These are phyloP conservation scores for Drosophila subquinaria DNA, from an alignment of 2,888 invertebrate genomes.

Conservation along the genomic window DNA sequence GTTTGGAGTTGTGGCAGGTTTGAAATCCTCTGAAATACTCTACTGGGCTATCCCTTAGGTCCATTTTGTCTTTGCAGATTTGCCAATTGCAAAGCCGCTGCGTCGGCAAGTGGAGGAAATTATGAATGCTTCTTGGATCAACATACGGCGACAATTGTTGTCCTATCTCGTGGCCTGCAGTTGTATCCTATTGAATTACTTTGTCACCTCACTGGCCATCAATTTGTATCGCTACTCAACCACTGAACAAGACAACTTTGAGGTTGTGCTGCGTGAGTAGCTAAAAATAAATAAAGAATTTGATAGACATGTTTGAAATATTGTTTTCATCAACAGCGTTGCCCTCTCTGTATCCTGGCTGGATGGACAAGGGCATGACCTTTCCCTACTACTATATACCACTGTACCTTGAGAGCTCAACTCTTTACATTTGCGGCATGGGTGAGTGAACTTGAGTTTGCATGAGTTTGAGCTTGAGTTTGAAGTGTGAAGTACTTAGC, in stretches of 20 bases:
- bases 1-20: constrained; percentile 56
- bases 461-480: background rate
- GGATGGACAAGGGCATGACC: constrained; percentile 73
- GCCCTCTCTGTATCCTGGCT: constrained; percentile 72
- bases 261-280: constrained; percentile 69
- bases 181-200: constrained; percentile 65
- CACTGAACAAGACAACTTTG: constrained; percentile 36
- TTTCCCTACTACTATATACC: constrained; percentile 77
- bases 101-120: constrained; percentile 59
- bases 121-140: constrained; percentile 70
- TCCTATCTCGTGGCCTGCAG: constrained; percentile 65
- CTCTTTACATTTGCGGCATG: constrained; percentile 62
- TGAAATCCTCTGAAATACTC: background rate
- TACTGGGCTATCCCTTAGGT: background rate
- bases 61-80: constrained; percentile 53
- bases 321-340: constrained; percentile 56
- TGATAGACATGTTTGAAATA: background rate
- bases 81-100: constrained; percentile 55
- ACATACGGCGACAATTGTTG: constrained; percentile 67
- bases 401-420: constrained; percentile 59
- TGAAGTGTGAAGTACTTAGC: background rate
- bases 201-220: constrained; percentile 53
- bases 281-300: background rate
- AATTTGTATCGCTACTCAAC: constrained; percentile 63
- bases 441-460: constrained; percentile 52